Evolutionary conservation across 2,888 invertebrate genomes (phyloP).

Genomic region (Rutpela maculata): DNA sequence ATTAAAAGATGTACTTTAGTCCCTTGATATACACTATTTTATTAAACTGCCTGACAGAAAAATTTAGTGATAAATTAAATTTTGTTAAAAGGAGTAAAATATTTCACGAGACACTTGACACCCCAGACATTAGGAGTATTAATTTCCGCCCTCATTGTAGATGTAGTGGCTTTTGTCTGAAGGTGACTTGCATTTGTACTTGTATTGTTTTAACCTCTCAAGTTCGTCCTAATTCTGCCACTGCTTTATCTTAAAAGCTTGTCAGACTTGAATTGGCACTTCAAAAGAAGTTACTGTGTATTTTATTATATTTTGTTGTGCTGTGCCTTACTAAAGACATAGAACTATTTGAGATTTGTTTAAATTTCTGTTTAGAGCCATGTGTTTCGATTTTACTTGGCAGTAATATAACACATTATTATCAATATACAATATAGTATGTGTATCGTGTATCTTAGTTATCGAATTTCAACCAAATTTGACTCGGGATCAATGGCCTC

Average conservation of each 20-base stretch:
- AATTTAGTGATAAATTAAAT: not conserved
- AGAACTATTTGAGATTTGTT: not conserved
- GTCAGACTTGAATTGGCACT: conserved; percentile 3
- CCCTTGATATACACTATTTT: no score
- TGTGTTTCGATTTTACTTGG: no score
- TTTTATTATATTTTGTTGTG: conserved; percentile 2
- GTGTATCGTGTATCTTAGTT: no score
- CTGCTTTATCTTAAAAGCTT: conserved; percentile 1
- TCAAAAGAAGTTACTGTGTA: not conserved
- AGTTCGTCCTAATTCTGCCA: not conserved
- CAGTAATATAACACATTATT: no score
- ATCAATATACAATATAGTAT: no score
- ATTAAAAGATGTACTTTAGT: no score
- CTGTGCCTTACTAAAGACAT: not conserved
- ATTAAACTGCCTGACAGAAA: no score
- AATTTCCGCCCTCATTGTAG: not conserved
- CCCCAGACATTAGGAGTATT: not conserved
- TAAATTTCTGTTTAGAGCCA: no score
- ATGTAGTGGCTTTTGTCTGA: not conserved
- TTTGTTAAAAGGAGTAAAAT: not conserved
- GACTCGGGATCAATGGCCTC: no score
- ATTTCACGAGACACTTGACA: not conserved
- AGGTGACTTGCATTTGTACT: not conserved
- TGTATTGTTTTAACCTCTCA: not conserved
- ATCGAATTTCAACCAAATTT: no score